Evolutionary conservation across 35 echinoderm and acorn worm species (phyloP).

Genomic region (Lytechinus variegatus): DNA sequence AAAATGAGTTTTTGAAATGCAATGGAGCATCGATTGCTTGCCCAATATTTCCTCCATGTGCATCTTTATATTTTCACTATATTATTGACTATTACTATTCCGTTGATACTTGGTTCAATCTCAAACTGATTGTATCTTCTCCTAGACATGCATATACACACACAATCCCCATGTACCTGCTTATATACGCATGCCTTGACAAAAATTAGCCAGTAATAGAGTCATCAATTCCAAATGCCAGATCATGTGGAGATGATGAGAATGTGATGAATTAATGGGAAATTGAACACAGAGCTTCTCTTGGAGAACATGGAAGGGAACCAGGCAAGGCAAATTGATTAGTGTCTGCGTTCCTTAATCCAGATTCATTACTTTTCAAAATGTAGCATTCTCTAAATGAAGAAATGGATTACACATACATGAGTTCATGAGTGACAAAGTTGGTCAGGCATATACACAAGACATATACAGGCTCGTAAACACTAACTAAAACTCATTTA

Average conservation of each 20-base stretch:
- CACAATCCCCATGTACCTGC: not conserved
- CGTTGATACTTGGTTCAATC: not conserved
- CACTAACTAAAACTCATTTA: not conserved
- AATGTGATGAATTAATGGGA: conserved; percentile 19
- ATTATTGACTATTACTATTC: not conserved
- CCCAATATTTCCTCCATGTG: too few species aligned
- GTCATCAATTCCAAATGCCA: conserved; percentile 11
- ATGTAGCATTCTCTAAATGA: not conserved
- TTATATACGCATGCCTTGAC: not conserved
- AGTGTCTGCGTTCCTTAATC: not conserved
- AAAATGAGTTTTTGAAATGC: not conserved
- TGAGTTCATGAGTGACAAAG: not conserved
- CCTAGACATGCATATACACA: not conserved
- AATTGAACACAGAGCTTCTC: not conserved
- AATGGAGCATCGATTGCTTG: not conserved
- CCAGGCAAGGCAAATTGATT: not conserved
- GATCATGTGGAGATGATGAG: conserved; percentile 1
- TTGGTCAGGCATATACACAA: not conserved
- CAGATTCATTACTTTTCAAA: not conserved
- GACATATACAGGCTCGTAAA: not conserved
- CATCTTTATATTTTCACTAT: not conserved
- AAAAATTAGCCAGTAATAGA: not conserved
- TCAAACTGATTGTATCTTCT: not conserved
- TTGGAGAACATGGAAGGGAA: not conserved
- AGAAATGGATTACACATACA: not conserved